A percentile compares a stretch with the other conserved stretches of the same genome.
Conservation (phyloP, 2,113 vertebrate species). For the Gymnogyps californianus region DNA sequence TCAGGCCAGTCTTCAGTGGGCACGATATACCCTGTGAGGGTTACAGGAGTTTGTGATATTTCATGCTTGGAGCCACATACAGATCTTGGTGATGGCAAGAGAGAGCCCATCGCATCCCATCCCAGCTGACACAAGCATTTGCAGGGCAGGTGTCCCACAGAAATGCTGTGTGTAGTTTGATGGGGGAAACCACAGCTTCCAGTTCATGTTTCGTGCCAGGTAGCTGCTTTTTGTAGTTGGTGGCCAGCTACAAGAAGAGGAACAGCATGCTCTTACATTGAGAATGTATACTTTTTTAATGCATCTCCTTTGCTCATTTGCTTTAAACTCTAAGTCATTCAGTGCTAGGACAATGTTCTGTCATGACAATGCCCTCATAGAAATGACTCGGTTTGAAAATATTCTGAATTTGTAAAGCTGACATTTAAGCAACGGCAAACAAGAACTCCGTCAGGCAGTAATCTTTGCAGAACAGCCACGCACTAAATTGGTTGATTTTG, state of each 20-base stretch:
- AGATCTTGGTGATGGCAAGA: not conserved
- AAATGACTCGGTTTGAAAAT: not conserved
- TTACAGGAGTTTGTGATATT: not conserved
- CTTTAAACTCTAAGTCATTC: not conserved
- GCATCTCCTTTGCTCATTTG: not conserved
- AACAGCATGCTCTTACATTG: rapidly evolving
- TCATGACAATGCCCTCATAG: not conserved
- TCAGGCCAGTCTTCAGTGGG: rapidly evolving
- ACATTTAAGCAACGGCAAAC: not conserved
- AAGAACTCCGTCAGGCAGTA: not conserved
- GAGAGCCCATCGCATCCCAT: not conserved
- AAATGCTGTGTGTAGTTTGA: not conserved
- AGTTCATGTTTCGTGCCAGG: not conserved
- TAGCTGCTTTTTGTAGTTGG: not conserved
- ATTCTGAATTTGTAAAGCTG: not conserved
- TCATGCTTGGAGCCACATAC: rapidly evolving
- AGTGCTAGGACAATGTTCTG: not conserved
- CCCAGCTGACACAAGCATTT: not conserved
- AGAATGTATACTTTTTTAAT: not conserved
- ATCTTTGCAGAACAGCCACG: not conserved
- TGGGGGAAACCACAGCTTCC: not conserved
- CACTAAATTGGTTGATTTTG: not conserved
- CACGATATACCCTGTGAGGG: rapidly evolving
- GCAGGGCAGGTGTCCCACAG: not conserved
- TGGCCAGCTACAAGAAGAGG: not conserved